Conservation (phyloP, 1,140 invertebrate species). For the Octopus sinensis region DNA sequence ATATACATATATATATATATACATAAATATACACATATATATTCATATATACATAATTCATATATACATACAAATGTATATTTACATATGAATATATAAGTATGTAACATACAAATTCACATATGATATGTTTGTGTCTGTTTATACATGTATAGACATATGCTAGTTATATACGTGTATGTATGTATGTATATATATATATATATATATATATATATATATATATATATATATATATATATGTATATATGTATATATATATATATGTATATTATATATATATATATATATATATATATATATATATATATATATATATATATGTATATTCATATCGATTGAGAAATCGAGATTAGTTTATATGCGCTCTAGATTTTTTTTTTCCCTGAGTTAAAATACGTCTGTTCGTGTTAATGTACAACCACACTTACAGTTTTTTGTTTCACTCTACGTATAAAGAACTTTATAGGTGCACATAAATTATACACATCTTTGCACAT, state of each 20-base stretch:
- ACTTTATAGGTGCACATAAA: no score
- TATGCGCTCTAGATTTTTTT: no score
- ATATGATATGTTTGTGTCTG: background rate
- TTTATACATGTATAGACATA: slow-evolving; percentile 4
- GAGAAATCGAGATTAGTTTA: no score
- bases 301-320: slow-evolving; percentile 4
- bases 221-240: background rate
- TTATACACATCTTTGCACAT: no score
- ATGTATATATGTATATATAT: background rate
- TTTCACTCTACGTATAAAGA: no score
- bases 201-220: background rate
- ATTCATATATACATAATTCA: background rate
- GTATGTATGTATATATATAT: background rate
- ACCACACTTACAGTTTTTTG: no score
- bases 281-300: slow-evolving; percentile 11
- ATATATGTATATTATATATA: slow-evolving; percentile 6
- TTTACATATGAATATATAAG: background rate
- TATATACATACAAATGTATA: background rate
- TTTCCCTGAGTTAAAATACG: no score
- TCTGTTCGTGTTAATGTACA: no score
- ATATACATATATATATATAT: background rate
- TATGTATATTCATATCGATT: background rate
- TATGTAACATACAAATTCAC: background rate
- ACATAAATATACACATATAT: background rate
- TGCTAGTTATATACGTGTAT: background rate